Conservation (phyloP, 1,140 invertebrate genomes). For the Micrasema minimum region DNA sequence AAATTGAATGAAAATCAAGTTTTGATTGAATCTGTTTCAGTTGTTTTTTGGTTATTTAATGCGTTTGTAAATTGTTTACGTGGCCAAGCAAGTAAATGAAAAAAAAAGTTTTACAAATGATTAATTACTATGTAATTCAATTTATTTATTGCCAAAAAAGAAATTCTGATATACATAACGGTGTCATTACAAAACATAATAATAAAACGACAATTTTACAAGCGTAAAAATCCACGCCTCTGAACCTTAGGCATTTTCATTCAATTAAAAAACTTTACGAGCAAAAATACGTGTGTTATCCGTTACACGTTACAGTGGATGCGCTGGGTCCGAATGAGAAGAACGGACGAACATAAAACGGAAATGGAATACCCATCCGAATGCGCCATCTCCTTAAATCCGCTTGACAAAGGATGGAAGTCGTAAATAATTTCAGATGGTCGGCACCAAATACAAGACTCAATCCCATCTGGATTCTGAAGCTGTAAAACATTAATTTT, state of each 20-base stretch:
- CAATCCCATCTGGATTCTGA: neutral
- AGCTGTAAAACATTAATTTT: conserved; percentile 7
- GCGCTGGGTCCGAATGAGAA: neutral
- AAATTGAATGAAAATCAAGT: too few relatives aligned
- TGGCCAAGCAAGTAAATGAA: too few relatives aligned
- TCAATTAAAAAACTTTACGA: neutral
- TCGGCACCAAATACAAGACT: neutral
- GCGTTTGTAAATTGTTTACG: too few relatives aligned
- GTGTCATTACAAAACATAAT: too few relatives aligned
- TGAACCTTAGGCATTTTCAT: neutral
- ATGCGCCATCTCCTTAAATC: too few relatives aligned
- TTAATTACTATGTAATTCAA: too few relatives aligned
- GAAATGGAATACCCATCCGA: conserved; percentile 16
- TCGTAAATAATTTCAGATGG: conserved; percentile 14
- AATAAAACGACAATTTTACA: neutral
- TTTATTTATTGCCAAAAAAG: too few relatives aligned
- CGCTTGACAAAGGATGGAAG: conserved; percentile 3
- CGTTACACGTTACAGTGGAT: too few relatives aligned
- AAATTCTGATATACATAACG: too few relatives aligned
- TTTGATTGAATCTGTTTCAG: too few relatives aligned
- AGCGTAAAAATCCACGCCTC: neutral
- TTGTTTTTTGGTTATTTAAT: too few relatives aligned
- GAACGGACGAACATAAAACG: neutral
- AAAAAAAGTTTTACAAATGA: too few relatives aligned
- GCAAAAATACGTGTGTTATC: neutral